Base-by-base conservation (phyloP, 1,140 invertebrate genomes). In the Drosophila sproati region DNA sequence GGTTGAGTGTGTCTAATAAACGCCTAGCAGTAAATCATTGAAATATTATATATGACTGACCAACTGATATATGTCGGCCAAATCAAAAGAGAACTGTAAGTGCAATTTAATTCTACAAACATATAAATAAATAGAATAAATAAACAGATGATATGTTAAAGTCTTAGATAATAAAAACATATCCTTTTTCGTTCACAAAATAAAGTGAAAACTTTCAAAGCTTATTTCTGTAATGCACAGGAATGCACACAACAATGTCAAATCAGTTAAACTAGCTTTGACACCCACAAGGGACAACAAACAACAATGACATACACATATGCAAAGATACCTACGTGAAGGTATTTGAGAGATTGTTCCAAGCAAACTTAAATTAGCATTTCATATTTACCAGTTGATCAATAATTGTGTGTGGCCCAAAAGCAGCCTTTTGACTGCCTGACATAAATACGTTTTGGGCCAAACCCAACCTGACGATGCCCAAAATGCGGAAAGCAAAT, bases 381-480 rank as follows among this genome's bases (percentile, higher is more conserved):
- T 73, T 64, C 70, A 77, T 68, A 68, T 68, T 73, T 73, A 37
- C 59, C 41, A 66, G 34, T 72, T 54, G 68, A 41, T 51, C 50
- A 55, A 45, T 12, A 62, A 37, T 56, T 52, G 56, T 76, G 72
- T 67, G 55, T 52, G 39, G 45, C 57, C 52, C 61, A 77, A 67
- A 55, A 52, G 54, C 68, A 70, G 73, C 51, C 81, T 66, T 80
- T 81, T 81, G 73, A 71, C 72, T 68, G 63, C 48, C 55, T 61
- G 35, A 74, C 50, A 68, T 67, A 75, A 77, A 81, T 81, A 80
- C 66, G 45, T 37, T 55, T 52, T 28, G 57, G 55, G 51, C 10
- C 32, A 71, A 20, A 34, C 57, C 10, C 32, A 71, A 34, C 32
- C 55, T 45, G 20, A 60, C 1, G 48, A 37, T 51, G 35, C 48